These are phyloP conservation scores for Procambarus clarkii DNA, from an alignment of 1,140 invertebrate species.

Conservation along the genomic window DNA sequence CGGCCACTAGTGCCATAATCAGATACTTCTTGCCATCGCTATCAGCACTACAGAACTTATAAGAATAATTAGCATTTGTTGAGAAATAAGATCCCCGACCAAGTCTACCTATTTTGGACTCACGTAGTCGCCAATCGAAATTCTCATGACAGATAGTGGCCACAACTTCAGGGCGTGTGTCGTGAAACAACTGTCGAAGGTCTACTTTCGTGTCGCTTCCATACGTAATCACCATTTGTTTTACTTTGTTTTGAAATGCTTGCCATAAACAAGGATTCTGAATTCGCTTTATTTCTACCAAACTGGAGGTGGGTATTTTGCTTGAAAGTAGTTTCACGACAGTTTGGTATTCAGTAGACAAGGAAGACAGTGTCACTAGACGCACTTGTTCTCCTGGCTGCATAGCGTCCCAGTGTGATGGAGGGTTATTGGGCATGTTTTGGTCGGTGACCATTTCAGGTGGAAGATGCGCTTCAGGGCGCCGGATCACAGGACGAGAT, in stretches of 20 bases:
- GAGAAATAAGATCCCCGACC: too few relatives aligned
- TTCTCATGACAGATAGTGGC: neutral
- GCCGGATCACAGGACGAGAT: slow-evolving; percentile 29
- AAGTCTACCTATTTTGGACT: too few relatives aligned
- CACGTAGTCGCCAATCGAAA: neutral
- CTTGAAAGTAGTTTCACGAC: neutral
- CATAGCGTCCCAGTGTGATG: neutral
- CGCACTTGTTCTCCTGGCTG: neutral
- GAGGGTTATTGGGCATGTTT: neutral
- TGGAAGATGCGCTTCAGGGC: slow-evolving; percentile 24
- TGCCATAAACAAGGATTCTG: neutral
- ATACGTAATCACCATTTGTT: neutral
- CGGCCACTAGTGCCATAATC: slow-evolving; percentile 24
- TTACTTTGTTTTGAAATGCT: neutral
- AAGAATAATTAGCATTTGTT: too few relatives aligned
- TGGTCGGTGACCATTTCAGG: neutral
- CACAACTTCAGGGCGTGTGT: neutral
- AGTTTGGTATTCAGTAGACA: neutral
- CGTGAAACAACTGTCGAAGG: neutral
- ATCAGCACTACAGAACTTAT: slow-evolving; percentile 10
- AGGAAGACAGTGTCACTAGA: neutral
- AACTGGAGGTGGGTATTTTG: too few relatives aligned
- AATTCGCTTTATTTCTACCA: neutral
- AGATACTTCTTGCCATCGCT: neutral
- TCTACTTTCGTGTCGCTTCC: neutral